Evolutionary conservation across 2,113 vertebrate genomes (phyloP).

Genomic region (Tragulus kanchil): DNA sequence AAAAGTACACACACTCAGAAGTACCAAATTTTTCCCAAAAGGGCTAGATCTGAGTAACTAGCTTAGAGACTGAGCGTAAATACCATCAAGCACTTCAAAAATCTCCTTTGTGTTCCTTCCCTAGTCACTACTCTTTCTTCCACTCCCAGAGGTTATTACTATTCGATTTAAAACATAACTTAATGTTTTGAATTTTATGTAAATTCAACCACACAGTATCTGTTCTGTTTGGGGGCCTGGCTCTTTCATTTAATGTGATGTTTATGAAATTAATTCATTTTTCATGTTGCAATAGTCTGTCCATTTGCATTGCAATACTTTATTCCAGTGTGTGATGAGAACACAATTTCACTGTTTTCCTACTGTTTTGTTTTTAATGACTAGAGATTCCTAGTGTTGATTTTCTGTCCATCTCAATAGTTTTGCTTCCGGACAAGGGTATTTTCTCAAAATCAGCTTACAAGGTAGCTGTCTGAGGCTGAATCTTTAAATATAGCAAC

Average conservation of each 20-base stretch:
- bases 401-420: slow-evolving; percentile 20
- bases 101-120: not conserved
- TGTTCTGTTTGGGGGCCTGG: not conserved
- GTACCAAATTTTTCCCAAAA: not conserved
- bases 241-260: not conserved
- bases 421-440: not conserved
- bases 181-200: slow-evolving; percentile 11
- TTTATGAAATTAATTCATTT: slow-evolving; percentile 46
- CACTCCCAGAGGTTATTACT: not conserved
- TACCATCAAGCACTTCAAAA: not conserved
- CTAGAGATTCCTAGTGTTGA: not conserved
- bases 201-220: not conserved
- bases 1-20: slow-evolving; percentile 13
- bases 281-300: not conserved
- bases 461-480: not conserved
- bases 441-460: slow-evolving; percentile 48
- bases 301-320: not conserved
- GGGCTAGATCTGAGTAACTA: slow-evolving; percentile 26
- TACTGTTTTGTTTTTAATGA: slow-evolving; percentile 35
- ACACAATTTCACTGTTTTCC: not conserved
- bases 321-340: slow-evolving; percentile 1
- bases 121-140: not conserved
- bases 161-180: not conserved
- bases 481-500: not conserved
- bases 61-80: not conserved